Conservation (phyloP, 2,797 vertebrate species). For the Trichosurus vulpecula region DNA sequence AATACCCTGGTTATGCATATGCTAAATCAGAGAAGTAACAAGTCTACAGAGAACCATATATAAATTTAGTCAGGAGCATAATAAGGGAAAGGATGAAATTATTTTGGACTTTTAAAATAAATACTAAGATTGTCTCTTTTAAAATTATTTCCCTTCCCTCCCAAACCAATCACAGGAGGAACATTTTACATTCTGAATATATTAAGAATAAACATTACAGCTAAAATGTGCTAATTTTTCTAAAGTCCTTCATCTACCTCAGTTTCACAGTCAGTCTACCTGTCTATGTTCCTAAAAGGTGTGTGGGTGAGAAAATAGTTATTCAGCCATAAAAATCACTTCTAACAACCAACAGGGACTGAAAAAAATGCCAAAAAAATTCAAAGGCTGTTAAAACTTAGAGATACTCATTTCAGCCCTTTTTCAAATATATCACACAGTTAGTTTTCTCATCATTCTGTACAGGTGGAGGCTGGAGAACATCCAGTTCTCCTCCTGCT, state of each 20-base stretch:
- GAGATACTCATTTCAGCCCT: background rate
- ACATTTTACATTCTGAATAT: background rate
- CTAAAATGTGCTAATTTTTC: background rate
- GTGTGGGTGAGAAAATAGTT: slow-evolving; percentile 43
- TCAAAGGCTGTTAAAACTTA: background rate
- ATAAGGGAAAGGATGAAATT: background rate
- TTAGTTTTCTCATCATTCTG: slow-evolving; percentile 12
- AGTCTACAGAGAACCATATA: background rate
- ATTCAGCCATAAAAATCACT: slow-evolving; percentile 43
- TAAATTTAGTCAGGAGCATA: background rate
- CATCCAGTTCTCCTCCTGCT: background rate
- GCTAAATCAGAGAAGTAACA: background rate
- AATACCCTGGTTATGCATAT: background rate
- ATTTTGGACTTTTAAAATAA: background rate
- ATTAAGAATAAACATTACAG: background rate
- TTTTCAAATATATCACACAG: slow-evolving; percentile 43
- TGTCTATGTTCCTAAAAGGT: background rate
- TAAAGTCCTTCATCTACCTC: background rate
- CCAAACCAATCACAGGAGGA: background rate
- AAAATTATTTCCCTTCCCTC: background rate
- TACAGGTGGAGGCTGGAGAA: slow-evolving; percentile 64
- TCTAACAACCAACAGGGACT: background rate
- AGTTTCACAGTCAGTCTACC: background rate
- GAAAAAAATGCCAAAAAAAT: slow-evolving; percentile 69
- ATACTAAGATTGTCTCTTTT: background rate